Percentiles rank a stretch among this genome's conserved stretches.
These are phyloP conservation scores for Cyclina sinensis DNA, from an alignment of 1,140 invertebrate genomes.

Conservation along the genomic window DNA sequence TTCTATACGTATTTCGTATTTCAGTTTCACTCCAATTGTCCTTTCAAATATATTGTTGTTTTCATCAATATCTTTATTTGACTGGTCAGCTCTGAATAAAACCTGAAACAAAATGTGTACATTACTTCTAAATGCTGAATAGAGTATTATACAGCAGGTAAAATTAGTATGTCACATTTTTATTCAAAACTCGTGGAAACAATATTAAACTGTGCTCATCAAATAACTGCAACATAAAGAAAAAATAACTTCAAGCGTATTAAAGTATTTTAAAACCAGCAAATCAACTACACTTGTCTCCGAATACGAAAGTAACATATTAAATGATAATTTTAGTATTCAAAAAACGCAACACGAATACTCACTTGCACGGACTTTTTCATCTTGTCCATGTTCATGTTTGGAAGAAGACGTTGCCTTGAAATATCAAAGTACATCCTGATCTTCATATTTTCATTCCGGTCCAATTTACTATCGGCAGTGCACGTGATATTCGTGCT, in stretches of 20 bases:
- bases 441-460: conserved; percentile 55
- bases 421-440: conserved; percentile 35
- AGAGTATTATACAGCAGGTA: too few species aligned
- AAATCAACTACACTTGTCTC: too few species aligned
- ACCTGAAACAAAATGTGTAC: conserved; percentile 8
- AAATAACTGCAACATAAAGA: too few species aligned
- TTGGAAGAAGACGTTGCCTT: conserved; percentile 13
- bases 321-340: too few species aligned
- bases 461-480: conserved; percentile 47
- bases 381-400: conserved; percentile 41
- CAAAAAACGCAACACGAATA: too few species aligned
- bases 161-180: too few species aligned
- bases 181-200: too few species aligned
- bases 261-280: too few species aligned
- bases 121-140: too few species aligned
- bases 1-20: neutral
- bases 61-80: neutral
- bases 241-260: too few species aligned
- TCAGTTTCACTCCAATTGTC: neutral
- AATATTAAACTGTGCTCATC: too few species aligned
- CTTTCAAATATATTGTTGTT: neutral
- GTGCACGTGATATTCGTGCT: conserved; percentile 2
- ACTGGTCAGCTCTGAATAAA: neutral
- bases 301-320: too few species aligned
- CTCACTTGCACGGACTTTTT: neutral